These are phyloP conservation scores for Eulemur macaco DNA, from an alignment of 2,113 vertebrate species.

Conservation along the genomic window DNA sequence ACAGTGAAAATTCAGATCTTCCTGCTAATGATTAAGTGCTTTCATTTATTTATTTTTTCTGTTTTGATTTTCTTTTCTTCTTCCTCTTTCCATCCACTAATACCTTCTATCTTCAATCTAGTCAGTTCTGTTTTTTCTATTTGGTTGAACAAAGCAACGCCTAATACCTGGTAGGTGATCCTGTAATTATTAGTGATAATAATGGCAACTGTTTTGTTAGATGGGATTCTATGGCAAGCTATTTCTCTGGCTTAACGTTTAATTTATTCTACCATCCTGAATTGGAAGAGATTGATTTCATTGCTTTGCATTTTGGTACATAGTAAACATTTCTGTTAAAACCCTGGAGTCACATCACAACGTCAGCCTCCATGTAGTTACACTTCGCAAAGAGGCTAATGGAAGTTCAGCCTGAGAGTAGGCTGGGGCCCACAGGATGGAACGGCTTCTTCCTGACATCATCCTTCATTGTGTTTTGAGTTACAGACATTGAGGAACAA, in stretches of 20 bases:
- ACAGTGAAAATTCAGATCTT: background rate
- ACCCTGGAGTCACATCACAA: background rate
- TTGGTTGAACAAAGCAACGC: background rate
- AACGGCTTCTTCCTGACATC: background rate
- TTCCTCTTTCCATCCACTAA: background rate
- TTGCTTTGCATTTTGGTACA: background rate
- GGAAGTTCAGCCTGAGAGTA: background rate
- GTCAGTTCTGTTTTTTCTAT: background rate
- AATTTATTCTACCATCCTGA: background rate
- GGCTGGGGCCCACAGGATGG: background rate
- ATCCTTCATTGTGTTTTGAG: background rate
- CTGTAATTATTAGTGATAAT: background rate
- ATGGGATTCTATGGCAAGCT: background rate
- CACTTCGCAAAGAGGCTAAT: background rate
- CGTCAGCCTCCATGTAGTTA: background rate
- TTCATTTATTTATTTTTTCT: background rate
- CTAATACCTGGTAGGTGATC: background rate
- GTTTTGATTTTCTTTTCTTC: background rate
- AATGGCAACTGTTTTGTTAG: background rate
- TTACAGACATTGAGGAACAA: background rate
- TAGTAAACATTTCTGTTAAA: background rate
- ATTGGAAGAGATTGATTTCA: slow-evolving; percentile 16
- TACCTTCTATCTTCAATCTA: background rate
- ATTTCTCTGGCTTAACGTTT: background rate
- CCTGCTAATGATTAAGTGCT: background rate